Percentiles rank a stretch among this genome's conserved stretches.
Evolutionary conservation across 1,140 invertebrate genomes (phyloP).

Genomic region (Sitophilus oryzae): DNA sequence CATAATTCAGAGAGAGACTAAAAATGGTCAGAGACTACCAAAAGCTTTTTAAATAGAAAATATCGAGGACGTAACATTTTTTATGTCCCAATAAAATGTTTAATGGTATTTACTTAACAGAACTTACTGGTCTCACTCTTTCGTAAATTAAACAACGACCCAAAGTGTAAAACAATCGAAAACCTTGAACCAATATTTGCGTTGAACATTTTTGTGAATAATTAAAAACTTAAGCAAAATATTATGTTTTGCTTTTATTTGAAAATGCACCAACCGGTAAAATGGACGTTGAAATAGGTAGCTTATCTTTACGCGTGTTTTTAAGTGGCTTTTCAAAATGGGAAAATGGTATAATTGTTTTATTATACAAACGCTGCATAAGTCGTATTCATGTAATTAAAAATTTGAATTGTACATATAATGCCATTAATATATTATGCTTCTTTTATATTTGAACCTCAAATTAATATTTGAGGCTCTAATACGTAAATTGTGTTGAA

Average conservation of each 20-base stretch:
- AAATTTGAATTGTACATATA: no score
- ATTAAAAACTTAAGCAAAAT: slow-evolving; percentile 24
- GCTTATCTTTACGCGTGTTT: not conserved
- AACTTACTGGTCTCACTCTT: slow-evolving; percentile 26
- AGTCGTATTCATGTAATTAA: no score
- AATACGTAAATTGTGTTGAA: no score
- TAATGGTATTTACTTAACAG: slow-evolving; percentile 25
- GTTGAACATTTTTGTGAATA: slow-evolving; percentile 23
- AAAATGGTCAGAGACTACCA: no score
- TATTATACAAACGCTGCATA: no score
- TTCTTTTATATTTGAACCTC: no score
- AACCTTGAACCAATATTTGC: slow-evolving; percentile 26
- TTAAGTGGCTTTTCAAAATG: no score
- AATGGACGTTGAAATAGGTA: not conserved
- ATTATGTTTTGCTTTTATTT: slow-evolving; percentile 16
- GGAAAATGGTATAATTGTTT: no score
- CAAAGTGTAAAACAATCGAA: slow-evolving; percentile 25
- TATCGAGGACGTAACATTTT: slow-evolving; percentile 21
- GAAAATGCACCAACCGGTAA: slow-evolving; percentile 23
- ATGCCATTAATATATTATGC: no score
- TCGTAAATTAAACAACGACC: slow-evolving; percentile 23
- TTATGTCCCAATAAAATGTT: slow-evolving; percentile 22
- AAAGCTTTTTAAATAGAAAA: not conserved
- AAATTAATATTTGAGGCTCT: no score
- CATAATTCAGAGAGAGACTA: no score